phyloP scores from a whole-genome alignment of 2,888 invertebrate species.

The Sericinus montela region DNA sequence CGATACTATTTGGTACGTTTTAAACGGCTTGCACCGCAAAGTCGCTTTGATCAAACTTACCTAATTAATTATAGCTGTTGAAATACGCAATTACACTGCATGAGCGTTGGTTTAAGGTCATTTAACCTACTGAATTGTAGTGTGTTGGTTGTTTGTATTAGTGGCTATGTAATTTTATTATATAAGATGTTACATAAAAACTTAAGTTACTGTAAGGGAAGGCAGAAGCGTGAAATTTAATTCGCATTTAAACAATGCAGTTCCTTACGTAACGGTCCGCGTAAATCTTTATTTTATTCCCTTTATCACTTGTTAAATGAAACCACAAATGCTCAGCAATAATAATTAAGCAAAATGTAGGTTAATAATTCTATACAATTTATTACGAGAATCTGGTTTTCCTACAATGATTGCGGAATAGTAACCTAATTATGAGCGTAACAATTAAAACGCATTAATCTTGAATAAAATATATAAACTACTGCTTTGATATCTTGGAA shows the following conservation, averaged over 20 bases:
- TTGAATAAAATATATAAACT: too few species aligned
- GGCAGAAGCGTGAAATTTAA: neutral
- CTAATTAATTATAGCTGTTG: constrained; percentile 13
- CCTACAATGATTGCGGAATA: neutral
- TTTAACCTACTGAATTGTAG: neutral
- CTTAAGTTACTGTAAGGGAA: neutral
- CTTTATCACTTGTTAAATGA: constrained; percentile 3
- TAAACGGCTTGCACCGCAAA: constrained; percentile 16
- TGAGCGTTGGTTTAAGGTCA: constrained; percentile 6
- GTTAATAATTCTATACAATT: neutral
- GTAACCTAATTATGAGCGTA: too few species aligned
- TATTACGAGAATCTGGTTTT: neutral
- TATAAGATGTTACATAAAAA: neutral
- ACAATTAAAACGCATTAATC: too few species aligned
- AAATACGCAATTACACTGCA: constrained; percentile 6
- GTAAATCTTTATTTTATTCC: neutral
- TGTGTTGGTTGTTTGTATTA: neutral
- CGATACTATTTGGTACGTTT: constrained; percentile 15
- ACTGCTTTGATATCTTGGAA: too few species aligned
- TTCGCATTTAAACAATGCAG: neutral
- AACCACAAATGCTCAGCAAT: constrained; percentile 1
- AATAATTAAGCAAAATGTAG: constrained; percentile 2
- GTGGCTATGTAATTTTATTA: neutral
- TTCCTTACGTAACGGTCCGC: constrained; percentile 1
- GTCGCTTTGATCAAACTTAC: constrained; percentile 18